These are phyloP conservation scores for Drosophila sp. DNA, from an alignment of 1,140 invertebrate species.

Conservation along the genomic window DNA sequence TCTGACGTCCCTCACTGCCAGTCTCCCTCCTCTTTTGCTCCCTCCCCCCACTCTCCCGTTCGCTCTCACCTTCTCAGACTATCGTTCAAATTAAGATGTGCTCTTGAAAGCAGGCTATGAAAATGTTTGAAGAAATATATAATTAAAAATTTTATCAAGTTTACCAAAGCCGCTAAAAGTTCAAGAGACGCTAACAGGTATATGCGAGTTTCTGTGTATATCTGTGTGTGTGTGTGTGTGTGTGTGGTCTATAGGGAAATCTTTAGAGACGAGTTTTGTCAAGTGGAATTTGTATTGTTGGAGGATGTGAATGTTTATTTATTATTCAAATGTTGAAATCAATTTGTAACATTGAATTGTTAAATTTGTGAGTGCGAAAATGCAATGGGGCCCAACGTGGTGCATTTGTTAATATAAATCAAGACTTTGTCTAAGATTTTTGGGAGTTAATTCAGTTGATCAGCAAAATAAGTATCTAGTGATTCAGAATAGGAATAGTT, in stretches of 20 bases:
- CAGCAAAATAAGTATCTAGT: no score
- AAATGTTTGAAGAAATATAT: constrained; percentile 19
- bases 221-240: background rate
- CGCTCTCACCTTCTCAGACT: background rate
- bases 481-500: no score
- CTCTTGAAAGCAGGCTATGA: constrained; percentile 16
- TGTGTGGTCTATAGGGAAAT: background rate
- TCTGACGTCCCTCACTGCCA: background rate
- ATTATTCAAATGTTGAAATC: background rate
- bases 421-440: no score
- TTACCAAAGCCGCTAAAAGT: constrained; percentile 27
- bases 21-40: no score
- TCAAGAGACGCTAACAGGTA: constrained; percentile 20
- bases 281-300: background rate
- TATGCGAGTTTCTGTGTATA: background rate
- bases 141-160: constrained; percentile 55
- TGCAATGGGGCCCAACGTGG: no score
- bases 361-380: background rate
- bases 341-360: background rate
- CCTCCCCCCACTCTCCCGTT: background rate
- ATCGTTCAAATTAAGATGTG: constrained; percentile 21
- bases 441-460: no score
- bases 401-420: no score
- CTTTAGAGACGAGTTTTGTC: background rate
- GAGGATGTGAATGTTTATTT: background rate